Conservation (phyloP, 2,113 vertebrate species). For the Chrysemys picta region DNA sequence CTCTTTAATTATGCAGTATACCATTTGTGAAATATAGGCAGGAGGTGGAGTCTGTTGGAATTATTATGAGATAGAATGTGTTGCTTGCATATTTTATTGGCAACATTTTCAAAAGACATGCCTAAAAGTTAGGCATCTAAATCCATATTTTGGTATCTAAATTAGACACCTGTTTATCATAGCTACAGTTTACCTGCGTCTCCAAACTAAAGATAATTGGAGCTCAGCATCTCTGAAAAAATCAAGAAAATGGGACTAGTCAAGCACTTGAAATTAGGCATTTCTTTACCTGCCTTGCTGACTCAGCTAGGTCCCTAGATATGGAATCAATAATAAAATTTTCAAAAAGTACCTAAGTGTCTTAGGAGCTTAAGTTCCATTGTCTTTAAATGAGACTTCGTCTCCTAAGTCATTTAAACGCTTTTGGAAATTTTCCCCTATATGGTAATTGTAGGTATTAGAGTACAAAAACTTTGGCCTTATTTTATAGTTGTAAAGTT, state of each 20-base stretch:
- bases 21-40: not conserved
- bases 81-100: not conserved
- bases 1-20: not conserved
- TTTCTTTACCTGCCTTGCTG: not conserved
- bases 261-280: not conserved
- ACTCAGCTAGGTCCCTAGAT: not conserved
- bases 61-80: not conserved
- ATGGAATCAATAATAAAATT: not conserved
- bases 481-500: not conserved
- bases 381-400: too few relatives aligned
- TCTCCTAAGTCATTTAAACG: too few relatives aligned
- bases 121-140: not conserved
- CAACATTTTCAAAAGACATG: not conserved
- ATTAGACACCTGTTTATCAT: too few relatives aligned
- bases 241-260: not conserved
- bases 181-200: not conserved
- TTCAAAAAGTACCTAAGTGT: not conserved
- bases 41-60: not conserved
- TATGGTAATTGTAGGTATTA: not conserved
- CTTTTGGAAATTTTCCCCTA: too few relatives aligned
- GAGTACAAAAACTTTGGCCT: not conserved
- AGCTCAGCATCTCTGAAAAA: not conserved
- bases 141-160: not conserved
- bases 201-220: not conserved
- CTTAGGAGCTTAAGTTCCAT: too few relatives aligned